Conservation (phyloP, 2,113 vertebrate species). For the Pollachius pollachius region DNA sequence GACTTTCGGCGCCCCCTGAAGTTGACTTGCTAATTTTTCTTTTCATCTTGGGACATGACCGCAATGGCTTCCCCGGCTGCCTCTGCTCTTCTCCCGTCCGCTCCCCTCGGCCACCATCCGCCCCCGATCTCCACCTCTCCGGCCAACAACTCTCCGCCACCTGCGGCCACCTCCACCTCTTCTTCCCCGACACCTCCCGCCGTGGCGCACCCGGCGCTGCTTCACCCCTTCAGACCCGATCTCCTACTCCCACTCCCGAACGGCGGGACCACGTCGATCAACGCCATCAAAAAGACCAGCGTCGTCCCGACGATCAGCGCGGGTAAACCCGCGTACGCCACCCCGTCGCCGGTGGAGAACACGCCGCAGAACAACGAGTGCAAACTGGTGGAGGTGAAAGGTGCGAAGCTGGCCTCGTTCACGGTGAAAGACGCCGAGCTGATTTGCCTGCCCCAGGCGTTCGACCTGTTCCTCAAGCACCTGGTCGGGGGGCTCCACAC, state of each 20-base stretch:
- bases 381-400: constrained; percentile 94
- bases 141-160: constrained; percentile 77
- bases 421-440: constrained; percentile 92
- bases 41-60: constrained; percentile 58
- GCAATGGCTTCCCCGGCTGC: constrained; percentile 88
- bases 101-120: constrained; percentile 82
- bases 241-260: constrained; percentile 58
- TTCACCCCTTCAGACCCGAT: constrained; percentile 83
- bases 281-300: constrained; percentile 61
- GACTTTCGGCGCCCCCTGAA: constrained; percentile 11
- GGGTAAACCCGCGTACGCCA: constrained; percentile 92
- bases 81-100: constrained; percentile 83
- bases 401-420: constrained; percentile 95
- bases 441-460: constrained; percentile 95
- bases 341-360: constrained; percentile 96
- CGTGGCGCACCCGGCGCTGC: constrained; percentile 67
- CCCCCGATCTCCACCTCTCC: constrained; percentile 83
- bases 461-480: constrained; percentile 97
- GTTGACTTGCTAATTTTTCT: constrained; percentile 47
- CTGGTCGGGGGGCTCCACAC: constrained; percentile 95
- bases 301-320: constrained; percentile 56
- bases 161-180: constrained; percentile 63
- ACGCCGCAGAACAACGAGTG: constrained; percentile 99
- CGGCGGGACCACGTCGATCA: constrained; percentile 18
- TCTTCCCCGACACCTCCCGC: constrained; percentile 69